Evolutionary conservation across 2,113 vertebrate species (phyloP).

Genomic region (Zingel zingel): DNA sequence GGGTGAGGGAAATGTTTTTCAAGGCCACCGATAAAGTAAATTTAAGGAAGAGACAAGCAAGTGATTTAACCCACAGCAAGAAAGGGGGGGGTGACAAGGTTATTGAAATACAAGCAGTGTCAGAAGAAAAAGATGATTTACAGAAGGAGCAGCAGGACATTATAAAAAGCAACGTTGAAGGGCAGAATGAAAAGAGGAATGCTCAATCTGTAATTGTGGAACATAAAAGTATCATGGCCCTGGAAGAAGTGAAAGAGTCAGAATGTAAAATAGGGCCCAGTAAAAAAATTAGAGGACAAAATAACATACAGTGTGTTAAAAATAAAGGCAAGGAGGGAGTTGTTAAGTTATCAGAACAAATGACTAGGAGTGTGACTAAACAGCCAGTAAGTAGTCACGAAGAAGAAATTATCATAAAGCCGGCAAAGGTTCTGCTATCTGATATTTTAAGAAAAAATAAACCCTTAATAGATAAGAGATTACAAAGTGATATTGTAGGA

Average conservation of each 20-base stretch:
- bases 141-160: conserved; percentile 7
- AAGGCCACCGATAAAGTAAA: conserved; percentile 66
- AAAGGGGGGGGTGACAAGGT: conserved; percentile 37
- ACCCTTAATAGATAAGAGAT: conserved; percentile 34
- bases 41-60: conserved; percentile 36
- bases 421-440: conserved; percentile 77
- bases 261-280: background rate
- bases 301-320: conserved; percentile 6
- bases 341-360: conserved; percentile 25
- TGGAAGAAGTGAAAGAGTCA: conserved; percentile 23
- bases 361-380: conserved; percentile 9
- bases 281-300: conserved; percentile 14
- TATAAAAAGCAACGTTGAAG: conserved; percentile 17
- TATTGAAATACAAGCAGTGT: conserved; percentile 47
- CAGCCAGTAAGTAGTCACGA: conserved; percentile 26
- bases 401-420: conserved; percentile 77
- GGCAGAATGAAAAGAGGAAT: conserved; percentile 11
- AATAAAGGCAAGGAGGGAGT: background rate
- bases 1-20: conserved; percentile 78
- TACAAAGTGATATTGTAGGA: conserved; percentile 22
- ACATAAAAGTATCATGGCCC: background rate
- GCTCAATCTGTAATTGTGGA: background rate
- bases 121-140: conserved; percentile 13
- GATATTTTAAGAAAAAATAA: conserved; percentile 79
- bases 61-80: conserved; percentile 31